These are phyloP conservation scores for Plebejus argus DNA, from an alignment of 2,888 invertebrate genomes.

Conservation along the genomic window DNA sequence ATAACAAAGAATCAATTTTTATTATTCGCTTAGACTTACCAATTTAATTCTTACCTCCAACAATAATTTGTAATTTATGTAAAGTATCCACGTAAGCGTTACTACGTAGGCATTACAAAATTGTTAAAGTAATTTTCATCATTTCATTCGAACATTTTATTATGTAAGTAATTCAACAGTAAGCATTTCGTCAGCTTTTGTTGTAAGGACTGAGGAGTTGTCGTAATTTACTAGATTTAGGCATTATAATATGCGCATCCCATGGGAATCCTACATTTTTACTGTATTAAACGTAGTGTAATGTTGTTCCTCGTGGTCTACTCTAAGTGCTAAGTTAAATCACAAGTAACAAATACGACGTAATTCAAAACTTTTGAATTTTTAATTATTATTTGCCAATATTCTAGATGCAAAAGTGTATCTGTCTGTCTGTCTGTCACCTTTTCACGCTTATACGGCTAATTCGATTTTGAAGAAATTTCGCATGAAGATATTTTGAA, in stretches of 20 bases:
- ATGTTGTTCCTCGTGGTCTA: neutral
- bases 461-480: too few relatives aligned
- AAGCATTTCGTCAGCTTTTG: conserved; percentile 2
- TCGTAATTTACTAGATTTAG: neutral
- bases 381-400: too few relatives aligned
- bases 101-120: conserved; percentile 2
- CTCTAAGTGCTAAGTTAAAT: too few relatives aligned
- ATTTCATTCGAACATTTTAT: conserved; percentile 16
- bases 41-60: too few relatives aligned
- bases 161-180: conserved; percentile 8
- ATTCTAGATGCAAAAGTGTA: too few relatives aligned
- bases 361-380: too few relatives aligned
- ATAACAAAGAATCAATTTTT: too few relatives aligned
- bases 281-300: neutral
- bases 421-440: too few relatives aligned
- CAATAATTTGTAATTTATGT: neutral
- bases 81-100: neutral
- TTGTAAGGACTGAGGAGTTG: neutral
- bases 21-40: too few relatives aligned
- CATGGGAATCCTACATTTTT: neutral
- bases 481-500: too few relatives aligned
- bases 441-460: too few relatives aligned
- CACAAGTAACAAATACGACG: too few relatives aligned
- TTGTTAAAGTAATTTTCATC: neutral
- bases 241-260: neutral